Conservation (phyloP, 2,113 vertebrate species). For the Ailuropoda melanoleuca region DNA sequence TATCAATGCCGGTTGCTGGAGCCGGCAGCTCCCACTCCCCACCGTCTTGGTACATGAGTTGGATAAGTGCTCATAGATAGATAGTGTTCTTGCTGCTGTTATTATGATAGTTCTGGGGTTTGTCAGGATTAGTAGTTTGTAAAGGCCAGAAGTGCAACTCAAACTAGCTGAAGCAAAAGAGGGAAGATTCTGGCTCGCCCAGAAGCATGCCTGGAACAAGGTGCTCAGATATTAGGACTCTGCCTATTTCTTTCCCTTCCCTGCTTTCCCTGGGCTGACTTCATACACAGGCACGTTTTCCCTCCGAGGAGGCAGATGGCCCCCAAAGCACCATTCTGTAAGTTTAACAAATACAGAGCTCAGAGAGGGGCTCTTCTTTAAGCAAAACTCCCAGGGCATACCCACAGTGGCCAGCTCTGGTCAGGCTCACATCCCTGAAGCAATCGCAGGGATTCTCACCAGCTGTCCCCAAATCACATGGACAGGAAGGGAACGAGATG, state of each 20-base stretch:
- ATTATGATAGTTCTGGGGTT: neutral
- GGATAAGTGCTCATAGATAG: neutral
- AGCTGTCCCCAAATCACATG: neutral
- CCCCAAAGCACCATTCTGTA: rapidly evolving
- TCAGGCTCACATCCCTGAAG: neutral
- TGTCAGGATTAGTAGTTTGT: neutral
- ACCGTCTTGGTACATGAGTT: neutral
- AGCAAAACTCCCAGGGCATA: neutral
- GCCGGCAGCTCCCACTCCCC: neutral
- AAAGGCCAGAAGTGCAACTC: neutral
- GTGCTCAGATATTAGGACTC: neutral
- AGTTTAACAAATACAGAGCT: neutral
- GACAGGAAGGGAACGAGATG: neutral
- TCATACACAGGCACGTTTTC: neutral
- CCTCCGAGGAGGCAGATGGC: neutral
- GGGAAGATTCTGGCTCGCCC: too few species aligned
- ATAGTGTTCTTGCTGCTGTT: neutral
- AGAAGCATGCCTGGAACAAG: neutral
- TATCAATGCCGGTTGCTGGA: neutral
- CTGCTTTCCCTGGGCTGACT: neutral
- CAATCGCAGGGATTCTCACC: neutral
- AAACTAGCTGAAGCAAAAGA: neutral
- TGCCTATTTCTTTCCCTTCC: neutral
- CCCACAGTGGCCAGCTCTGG: neutral
- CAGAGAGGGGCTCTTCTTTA: neutral